Evolutionary conservation across 2,888 invertebrate genomes (phyloP), one percentile per base, ranked within the genome.

Genomic region (Ceriagrion tenellum): DNA sequence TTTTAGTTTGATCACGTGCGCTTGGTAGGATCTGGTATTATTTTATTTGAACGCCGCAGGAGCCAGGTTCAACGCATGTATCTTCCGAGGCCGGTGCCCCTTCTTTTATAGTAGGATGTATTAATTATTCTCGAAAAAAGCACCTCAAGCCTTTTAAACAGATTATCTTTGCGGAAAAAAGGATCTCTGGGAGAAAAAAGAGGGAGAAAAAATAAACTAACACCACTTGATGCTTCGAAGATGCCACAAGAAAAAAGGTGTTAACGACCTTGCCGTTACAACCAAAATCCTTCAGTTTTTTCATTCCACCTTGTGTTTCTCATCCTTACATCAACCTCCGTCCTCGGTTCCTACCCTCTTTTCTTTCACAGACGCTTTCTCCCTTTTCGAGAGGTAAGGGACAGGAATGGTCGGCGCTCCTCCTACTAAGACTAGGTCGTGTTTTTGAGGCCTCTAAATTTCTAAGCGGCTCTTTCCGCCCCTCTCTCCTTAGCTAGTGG

Each of bases 361-460:
- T 26, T 35, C 40, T 23, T 30, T 47, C 91, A 20, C 40, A 59
- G 18, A 40, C 63, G 35, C 23, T 56, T 59, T 23, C 40, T 69
- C 47, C 47, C 12, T 30, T 81, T 81, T 35, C 35, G 16, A 16
- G 0, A 18, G 16, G 81, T 16, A 13, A 35, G 13, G 1, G 81
- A 81, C 30, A 0, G 81, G 10, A 35, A 10, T 13, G 26, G 81
- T 13, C 30, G 81, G 1, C 81, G 13, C 30, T 8, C 13, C 35
- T 35, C 81, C 81, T 81, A 35, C 35, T 35, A 35, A 89, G n/a
- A 55, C 55, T 13, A 13, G 26, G 12, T 1, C 93, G 26, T 59
- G 69, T 56, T 69, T 93, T 47, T 13, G 20, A 74, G 69, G 18
- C 93, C 93, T 93, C 69, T 93, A 93, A 93, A 93, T 69, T 69